These are phyloP conservation scores for Emydocephalus ijimae DNA, from an alignment of 2,113 vertebrate genomes.

Conservation along the genomic window DNA sequence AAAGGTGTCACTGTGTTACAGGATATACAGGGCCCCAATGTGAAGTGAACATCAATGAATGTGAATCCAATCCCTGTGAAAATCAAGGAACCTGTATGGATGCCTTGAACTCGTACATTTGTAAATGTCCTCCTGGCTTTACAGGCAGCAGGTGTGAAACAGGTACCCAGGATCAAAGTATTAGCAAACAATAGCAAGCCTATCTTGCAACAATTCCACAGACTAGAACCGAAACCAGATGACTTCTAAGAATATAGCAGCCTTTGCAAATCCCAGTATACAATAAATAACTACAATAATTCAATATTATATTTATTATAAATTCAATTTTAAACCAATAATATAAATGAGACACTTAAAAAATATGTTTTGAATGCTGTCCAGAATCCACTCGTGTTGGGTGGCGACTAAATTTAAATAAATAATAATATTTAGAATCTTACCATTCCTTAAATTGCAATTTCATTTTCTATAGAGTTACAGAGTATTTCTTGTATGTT, in stretches of 20 bases:
- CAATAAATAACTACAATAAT: not conserved
- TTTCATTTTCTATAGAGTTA: not conserved
- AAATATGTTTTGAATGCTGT: not conserved
- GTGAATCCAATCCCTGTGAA: constrained; percentile 86
- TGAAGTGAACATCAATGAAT: constrained; percentile 89
- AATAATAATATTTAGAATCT: not conserved
- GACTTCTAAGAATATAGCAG: not conserved
- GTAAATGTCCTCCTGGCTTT: constrained; percentile 95
- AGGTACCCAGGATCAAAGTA: constrained; percentile 82
- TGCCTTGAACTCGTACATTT: constrained; percentile 81
- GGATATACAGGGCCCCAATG: constrained; percentile 85
- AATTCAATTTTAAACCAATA: not conserved
- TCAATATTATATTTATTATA: not conserved
- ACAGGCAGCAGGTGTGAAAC: constrained; percentile 99
- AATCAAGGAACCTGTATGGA: constrained; percentile 92
- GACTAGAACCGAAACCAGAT: constrained; percentile 10
- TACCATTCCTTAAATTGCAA: constrained; percentile 20
- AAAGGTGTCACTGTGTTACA: constrained; percentile 83
- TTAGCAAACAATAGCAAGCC: constrained; percentile 36
- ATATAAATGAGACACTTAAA: not conserved
- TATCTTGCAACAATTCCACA: constrained; percentile 29
- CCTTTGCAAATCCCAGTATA: not conserved
- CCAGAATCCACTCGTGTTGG: not conserved
- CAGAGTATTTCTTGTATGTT: not conserved
- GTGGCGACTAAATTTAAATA: not conserved